Evolutionary conservation across 2,113 vertebrate genomes (phyloP).

Genomic region (Promerops cafer): DNA sequence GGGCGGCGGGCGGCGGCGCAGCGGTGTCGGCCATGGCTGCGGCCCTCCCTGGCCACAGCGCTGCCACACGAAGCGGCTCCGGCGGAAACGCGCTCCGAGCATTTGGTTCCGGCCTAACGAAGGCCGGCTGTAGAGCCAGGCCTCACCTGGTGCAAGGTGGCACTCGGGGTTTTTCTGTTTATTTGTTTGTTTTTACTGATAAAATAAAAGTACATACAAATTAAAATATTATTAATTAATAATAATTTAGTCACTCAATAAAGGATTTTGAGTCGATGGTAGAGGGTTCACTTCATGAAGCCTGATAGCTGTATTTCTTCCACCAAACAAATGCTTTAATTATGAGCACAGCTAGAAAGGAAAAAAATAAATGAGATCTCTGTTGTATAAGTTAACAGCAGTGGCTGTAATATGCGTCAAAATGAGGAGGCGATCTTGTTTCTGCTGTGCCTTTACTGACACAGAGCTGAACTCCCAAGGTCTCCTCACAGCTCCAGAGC

Average conservation of each 20-base stretch:
- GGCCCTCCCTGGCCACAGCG: background rate
- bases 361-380: background rate
- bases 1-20: background rate
- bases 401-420: background rate
- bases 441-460: background rate
- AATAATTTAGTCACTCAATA: background rate
- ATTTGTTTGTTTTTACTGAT: background rate
- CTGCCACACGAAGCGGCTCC: background rate
- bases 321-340: background rate
- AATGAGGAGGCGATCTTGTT: background rate
- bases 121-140: accelerated
- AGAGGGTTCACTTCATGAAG: background rate
- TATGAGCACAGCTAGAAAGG: background rate
- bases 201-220: background rate
- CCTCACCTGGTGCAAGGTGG: accelerated
- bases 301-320: background rate
- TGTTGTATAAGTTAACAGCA: background rate
- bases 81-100: background rate
- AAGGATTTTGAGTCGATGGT: background rate
- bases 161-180: background rate
- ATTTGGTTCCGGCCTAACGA: background rate
- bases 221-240: background rate
- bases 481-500: background rate
- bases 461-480: background rate
- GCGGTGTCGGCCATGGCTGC: background rate